phyloP scores from a whole-genome alignment of 2,888 invertebrate species.

The Drosophila tripunctata region DNA sequence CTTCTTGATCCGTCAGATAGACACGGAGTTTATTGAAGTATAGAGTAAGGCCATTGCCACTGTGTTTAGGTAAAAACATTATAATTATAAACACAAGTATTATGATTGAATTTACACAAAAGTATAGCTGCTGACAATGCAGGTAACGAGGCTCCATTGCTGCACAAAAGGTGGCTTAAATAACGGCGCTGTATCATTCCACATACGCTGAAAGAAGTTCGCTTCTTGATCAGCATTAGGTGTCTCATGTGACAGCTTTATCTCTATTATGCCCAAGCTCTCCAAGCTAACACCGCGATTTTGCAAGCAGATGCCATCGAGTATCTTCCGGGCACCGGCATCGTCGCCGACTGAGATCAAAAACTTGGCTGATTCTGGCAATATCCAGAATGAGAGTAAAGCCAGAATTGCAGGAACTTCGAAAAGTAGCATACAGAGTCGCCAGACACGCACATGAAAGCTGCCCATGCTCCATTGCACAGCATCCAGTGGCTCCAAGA shows the following conservation, averaged over 20 bases:
- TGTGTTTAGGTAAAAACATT: not conserved
- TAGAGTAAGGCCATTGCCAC: constrained; percentile 26
- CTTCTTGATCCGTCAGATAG: not conserved
- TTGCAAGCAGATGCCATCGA: constrained; percentile 28
- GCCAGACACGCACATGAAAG: constrained; percentile 31
- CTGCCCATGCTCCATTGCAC: not conserved
- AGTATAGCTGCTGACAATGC: constrained; percentile 7
- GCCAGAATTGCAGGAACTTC: constrained; percentile 17
- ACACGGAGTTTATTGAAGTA: constrained; percentile 17
- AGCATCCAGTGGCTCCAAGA: constrained; percentile 7
- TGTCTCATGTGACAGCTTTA: not conserved
- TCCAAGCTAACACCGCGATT: constrained; percentile 34
- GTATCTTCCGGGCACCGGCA: constrained; percentile 15
- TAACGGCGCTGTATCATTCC: constrained; percentile 8
- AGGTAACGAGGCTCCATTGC: not conserved
- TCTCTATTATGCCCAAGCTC: constrained; percentile 20
- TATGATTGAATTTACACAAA: constrained; percentile 27
- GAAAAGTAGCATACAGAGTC: constrained; percentile 18
- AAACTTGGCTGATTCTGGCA: constrained; percentile 54
- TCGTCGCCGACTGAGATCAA: constrained; percentile 6
- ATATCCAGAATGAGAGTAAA: rapidly evolving
- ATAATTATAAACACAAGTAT: too few species aligned
- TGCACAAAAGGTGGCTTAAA: constrained; percentile 7
- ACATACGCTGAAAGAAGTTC: not conserved
- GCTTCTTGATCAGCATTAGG: rapidly evolving